phyloP scores from a whole-genome alignment of 2,888 invertebrate species.

The Blastobasis lacticolella region DNA sequence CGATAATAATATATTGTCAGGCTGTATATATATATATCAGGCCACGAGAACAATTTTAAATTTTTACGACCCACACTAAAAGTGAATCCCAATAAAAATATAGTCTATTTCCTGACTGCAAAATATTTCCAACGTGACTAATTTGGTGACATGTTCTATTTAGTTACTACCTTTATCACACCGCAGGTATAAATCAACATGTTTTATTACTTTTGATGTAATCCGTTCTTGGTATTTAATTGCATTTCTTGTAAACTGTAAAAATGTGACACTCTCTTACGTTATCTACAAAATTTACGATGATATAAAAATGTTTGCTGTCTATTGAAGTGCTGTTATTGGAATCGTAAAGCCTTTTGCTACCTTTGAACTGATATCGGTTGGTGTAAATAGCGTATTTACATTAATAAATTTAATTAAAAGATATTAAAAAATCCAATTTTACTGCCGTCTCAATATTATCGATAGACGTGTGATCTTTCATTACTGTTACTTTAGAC shows the following conservation, averaged over 20 bases:
- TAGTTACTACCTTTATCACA: constrained; percentile 20
- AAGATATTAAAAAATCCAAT: too few relatives aligned
- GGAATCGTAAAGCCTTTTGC: not conserved
- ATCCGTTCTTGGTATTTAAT: constrained; percentile 20
- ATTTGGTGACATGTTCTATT: constrained; percentile 10
- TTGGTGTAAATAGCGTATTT: too few relatives aligned
- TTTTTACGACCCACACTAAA: constrained; percentile 17
- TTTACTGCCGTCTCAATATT: too few relatives aligned
- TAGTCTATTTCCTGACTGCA: constrained; percentile 6
- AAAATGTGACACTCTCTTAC: constrained; percentile 20
- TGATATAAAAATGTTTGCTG: constrained; percentile 13
- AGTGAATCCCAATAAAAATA: too few relatives aligned
- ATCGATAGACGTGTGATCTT: too few relatives aligned
- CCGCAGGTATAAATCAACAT: constrained; percentile 29
- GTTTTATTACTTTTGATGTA: constrained; percentile 21
- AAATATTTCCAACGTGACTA: constrained; percentile 24
- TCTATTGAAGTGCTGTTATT: not conserved
- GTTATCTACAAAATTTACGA: constrained; percentile 23
- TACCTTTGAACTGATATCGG: too few relatives aligned
- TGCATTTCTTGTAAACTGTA: constrained; percentile 28
- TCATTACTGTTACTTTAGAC: too few relatives aligned
- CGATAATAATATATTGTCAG: too few relatives aligned
- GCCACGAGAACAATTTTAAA: constrained; percentile 15
- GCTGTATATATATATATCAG: too few relatives aligned
- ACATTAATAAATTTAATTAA: too few relatives aligned